Evolutionary conservation across 2,888 invertebrate species (phyloP).

Genomic region (Dicranocentrus wangi): DNA sequence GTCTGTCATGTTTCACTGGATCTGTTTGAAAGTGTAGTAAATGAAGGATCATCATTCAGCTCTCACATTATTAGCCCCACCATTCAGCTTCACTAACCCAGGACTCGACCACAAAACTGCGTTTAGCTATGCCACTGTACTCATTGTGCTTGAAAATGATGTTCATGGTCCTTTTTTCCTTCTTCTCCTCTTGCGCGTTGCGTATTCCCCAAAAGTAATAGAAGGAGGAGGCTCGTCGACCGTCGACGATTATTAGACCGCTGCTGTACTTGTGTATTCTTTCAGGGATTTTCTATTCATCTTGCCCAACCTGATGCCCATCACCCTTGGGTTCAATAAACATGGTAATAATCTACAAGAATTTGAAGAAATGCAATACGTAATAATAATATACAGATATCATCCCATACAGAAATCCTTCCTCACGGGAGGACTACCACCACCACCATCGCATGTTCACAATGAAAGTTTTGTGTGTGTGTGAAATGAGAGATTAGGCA

Average conservation of each 20-base stretch:
- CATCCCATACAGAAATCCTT: too few relatives aligned
- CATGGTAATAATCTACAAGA: slow-evolving; percentile 32
- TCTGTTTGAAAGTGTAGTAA: slow-evolving; percentile 19
- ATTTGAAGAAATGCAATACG: slow-evolving; percentile 17
- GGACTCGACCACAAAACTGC: background rate
- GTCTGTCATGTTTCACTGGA: slow-evolving; percentile 40
- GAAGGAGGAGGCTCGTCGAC: too few relatives aligned
- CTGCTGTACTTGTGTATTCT: too few relatives aligned
- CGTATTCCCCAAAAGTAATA: too few relatives aligned
- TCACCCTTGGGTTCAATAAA: slow-evolving; percentile 46
- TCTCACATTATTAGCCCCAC: slow-evolving; percentile 2
- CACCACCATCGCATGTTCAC: too few relatives aligned
- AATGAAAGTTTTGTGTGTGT: background rate
- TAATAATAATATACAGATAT: background rate
- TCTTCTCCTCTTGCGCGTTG: too few relatives aligned
- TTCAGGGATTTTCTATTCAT: slow-evolving; percentile 4
- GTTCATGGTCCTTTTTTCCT: too few relatives aligned
- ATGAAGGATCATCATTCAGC: background rate
- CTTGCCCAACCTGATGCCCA: slow-evolving; percentile 16
- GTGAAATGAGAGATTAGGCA: background rate
- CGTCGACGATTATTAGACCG: too few relatives aligned
- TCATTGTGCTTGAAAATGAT: too few relatives aligned
- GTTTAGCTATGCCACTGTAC: too few relatives aligned
- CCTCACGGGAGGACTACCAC: too few relatives aligned
- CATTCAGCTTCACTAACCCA: background rate